Evolutionary conservation across 2,888 invertebrate species (phyloP), one percentile per base, ranked within the genome.

Genomic region (Thera obeliscata): DNA sequence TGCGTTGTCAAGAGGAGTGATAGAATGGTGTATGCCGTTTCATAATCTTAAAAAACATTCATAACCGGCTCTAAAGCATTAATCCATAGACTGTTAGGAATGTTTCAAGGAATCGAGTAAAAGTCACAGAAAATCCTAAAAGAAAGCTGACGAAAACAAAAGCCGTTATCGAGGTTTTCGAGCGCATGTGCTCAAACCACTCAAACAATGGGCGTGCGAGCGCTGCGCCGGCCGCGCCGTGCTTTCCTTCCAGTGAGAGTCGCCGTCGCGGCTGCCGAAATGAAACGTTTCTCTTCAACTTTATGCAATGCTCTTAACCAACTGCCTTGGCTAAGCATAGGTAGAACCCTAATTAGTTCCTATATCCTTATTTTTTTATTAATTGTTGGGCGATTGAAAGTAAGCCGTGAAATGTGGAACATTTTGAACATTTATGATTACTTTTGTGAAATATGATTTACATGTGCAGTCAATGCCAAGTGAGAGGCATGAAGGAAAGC

Each of bases 171-270:
- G 63, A 49, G 58, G 58, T 50, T 64, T 7, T 50, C 55, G 62
- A 12, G 58, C 58, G 56, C 54, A 41, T 50, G 61, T 41, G 52
- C n/a, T 63, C 69, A 66, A 75, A 22, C 22, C 22, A 22, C n/a
- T 63, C 69, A 65, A 75, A 81, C 82, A 81, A 78, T 78, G 74
- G 70, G 66, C 73, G 74, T 73, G 77, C 70, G 73, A 75, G 76
- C 43, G 9, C 43, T 7, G 9, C 9, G 2, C 6, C 8, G 8
- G 8, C 9, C 43, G 43, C 6, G 35, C 48, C 3, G n/a, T 74
- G 81, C 80, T 83, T 83, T 82, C 83, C 63, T 81, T 73, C 75
- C 67, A 73, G 75, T 69, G 77, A 79, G 81, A 9, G 12, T 12
- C 12, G 5, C 12, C 33, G 54, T 11, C 11, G 41, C 36, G 56